phyloP scores from a whole-genome alignment of 2,113 vertebrate species.

The Myotis brandtii region DNA sequence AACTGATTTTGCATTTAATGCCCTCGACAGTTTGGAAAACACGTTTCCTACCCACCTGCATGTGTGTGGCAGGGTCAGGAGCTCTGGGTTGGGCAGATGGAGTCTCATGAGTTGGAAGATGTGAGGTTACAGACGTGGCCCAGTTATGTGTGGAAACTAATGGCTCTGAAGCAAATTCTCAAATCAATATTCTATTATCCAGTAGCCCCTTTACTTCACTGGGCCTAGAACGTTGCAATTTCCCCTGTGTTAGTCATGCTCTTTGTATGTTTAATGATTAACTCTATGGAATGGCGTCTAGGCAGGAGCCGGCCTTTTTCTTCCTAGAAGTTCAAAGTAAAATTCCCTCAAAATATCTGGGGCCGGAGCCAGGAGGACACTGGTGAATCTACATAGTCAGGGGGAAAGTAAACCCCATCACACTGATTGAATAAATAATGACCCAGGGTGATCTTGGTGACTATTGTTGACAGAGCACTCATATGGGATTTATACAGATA shows the following conservation, averaged over 20 bases:
- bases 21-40: constrained; percentile 57
- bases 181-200: constrained; percentile 78
- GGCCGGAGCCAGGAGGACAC: constrained; percentile 28
- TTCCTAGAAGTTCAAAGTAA: constrained; percentile 51
- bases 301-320: constrained; percentile 50
- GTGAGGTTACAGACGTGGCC: constrained; percentile 43
- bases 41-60: not conserved
- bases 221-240: constrained; percentile 29
- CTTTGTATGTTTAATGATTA: constrained; percentile 68
- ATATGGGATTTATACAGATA: not conserved
- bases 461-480: not conserved
- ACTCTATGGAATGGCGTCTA: constrained; percentile 20
- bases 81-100: not conserved
- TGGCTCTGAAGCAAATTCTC: constrained; percentile 69
- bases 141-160: constrained; percentile 64
- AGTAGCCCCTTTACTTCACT: constrained; percentile 11
- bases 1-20: constrained; percentile 49
- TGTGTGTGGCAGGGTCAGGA: not conserved
- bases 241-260: constrained; percentile 53
- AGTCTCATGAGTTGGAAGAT: constrained; percentile 45
- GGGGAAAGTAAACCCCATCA: not conserved
- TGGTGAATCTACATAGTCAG: not conserved
- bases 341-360: constrained; percentile 43
- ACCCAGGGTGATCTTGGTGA: not conserved
- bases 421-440: not conserved